phyloP scores from a whole-genome alignment of 2,888 invertebrate genomes.

The Eilema depressum region DNA sequence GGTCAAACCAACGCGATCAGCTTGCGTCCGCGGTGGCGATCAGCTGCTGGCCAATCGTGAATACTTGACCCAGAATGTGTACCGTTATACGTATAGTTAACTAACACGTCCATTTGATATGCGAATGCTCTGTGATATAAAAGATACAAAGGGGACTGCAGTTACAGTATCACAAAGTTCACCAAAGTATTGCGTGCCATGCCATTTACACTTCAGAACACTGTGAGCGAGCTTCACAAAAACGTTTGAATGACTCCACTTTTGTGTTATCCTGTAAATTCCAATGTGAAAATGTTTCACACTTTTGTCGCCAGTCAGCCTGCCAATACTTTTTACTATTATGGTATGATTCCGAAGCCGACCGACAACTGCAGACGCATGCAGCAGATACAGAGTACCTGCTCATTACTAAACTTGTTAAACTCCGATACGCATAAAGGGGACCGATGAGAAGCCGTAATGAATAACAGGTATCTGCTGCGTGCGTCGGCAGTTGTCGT shows the following conservation, averaged over 20 bases:
- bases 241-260: neutral
- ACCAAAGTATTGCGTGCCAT: neutral
- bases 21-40: too few relatives aligned
- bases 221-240: neutral
- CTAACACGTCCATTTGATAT: neutral
- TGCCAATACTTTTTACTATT: too few relatives aligned
- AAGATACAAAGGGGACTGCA: neutral
- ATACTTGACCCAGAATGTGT: neutral
- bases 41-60: neutral
- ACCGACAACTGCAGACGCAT: too few relatives aligned
- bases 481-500: too few relatives aligned
- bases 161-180: neutral
- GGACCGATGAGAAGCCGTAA: too few relatives aligned
- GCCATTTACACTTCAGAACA: neutral
- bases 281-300: neutral
- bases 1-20: too few relatives aligned
- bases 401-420: too few relatives aligned
- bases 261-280: neutral
- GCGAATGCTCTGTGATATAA: neutral
- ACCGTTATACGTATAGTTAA: neutral
- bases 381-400: too few relatives aligned
- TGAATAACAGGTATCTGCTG: too few relatives aligned
- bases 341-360: too few relatives aligned
- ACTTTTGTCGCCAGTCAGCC: neutral
- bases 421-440: too few relatives aligned